Evolutionary conservation across 1,140 invertebrate genomes (phyloP).

Genomic region (Drosophila tristis): DNA sequence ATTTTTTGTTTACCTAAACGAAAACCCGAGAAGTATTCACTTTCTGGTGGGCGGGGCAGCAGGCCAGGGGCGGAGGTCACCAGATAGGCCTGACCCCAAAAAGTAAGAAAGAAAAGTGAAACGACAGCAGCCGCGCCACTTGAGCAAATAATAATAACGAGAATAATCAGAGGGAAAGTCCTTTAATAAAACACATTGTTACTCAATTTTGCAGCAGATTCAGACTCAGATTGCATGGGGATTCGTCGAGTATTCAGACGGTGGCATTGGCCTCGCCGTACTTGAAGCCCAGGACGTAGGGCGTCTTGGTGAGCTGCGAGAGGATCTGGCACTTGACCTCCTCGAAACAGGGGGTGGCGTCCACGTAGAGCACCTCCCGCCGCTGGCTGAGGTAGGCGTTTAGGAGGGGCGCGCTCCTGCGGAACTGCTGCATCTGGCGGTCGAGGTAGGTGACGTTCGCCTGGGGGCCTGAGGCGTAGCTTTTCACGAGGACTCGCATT

Average conservation of each 20-base stretch:
- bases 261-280: slow-evolving; percentile 50
- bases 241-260: slow-evolving; percentile 16
- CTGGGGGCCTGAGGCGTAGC: slow-evolving; percentile 55
- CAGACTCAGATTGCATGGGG: background rate
- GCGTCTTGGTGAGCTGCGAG: slow-evolving; percentile 57
- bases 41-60: slow-evolving; percentile 19
- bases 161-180: slow-evolving; percentile 49
- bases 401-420: slow-evolving; percentile 49
- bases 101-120: slow-evolving; percentile 15
- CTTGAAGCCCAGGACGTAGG: slow-evolving; percentile 73
- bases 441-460: slow-evolving; percentile 56
- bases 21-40: slow-evolving; percentile 57
- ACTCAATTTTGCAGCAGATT: slow-evolving; percentile 42
- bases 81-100: slow-evolving; percentile 63
- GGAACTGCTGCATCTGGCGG: slow-evolving; percentile 71
- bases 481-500: slow-evolving; percentile 48
- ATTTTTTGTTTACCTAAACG: slow-evolving; percentile 73
- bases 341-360: slow-evolving; percentile 69
- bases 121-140: slow-evolving; percentile 53
- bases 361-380: slow-evolving; percentile 72
- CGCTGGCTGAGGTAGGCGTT: slow-evolving; percentile 66
- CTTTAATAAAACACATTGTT: slow-evolving; percentile 37
- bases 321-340: slow-evolving; percentile 63
- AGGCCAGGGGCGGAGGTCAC: slow-evolving; percentile 24
- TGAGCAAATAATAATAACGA: slow-evolving; percentile 71